Percentiles rank a stretch among this genome's conserved stretches.
These are phyloP conservation scores for Ctenoplectra terminalis DNA, from an alignment of 1,140 invertebrate genomes.

Conservation along the genomic window DNA sequence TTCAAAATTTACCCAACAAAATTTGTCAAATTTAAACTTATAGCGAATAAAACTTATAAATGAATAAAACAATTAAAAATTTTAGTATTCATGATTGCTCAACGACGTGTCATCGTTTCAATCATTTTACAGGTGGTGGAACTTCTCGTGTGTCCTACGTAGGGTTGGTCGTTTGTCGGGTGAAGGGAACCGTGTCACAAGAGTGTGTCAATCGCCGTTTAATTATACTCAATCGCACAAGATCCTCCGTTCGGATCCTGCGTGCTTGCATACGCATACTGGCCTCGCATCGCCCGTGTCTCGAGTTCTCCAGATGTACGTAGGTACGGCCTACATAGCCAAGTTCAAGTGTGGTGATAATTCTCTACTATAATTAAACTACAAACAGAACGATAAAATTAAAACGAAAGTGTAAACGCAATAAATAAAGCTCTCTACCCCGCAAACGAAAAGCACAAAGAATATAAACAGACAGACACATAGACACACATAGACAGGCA, in stretches of 20 bases:
- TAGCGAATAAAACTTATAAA: neutral
- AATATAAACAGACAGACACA: slow-evolving; percentile 72
- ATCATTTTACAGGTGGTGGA: neutral
- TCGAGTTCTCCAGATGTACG: slow-evolving; percentile 80
- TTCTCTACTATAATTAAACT: slow-evolving; percentile 80
- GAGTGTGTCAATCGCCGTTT: slow-evolving; percentile 54
- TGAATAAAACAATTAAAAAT: neutral
- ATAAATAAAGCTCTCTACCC: slow-evolving; percentile 87
- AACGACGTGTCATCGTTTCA: neutral
- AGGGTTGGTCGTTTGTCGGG: neutral
- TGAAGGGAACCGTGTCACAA: slow-evolving; percentile 16
- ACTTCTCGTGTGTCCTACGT: neutral
- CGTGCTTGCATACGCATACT: slow-evolving; percentile 72
- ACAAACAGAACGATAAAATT: slow-evolving; percentile 79
- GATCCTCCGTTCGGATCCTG: slow-evolving; percentile 75
- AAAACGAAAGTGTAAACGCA: slow-evolving; percentile 79
- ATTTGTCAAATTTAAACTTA: neutral
- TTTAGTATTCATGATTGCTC: neutral
- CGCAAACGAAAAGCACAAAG: slow-evolving; percentile 83
- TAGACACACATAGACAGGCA: slow-evolving; percentile 61
- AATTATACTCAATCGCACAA: slow-evolving; percentile 80
- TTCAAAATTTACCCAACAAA: neutral
- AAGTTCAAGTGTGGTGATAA: slow-evolving; percentile 79
- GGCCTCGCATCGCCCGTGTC: slow-evolving; percentile 73
- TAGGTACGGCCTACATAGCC: slow-evolving; percentile 76